Evolutionary conservation across 1,140 invertebrate genomes (phyloP).

Genomic region (Brachionus plicatilis): DNA sequence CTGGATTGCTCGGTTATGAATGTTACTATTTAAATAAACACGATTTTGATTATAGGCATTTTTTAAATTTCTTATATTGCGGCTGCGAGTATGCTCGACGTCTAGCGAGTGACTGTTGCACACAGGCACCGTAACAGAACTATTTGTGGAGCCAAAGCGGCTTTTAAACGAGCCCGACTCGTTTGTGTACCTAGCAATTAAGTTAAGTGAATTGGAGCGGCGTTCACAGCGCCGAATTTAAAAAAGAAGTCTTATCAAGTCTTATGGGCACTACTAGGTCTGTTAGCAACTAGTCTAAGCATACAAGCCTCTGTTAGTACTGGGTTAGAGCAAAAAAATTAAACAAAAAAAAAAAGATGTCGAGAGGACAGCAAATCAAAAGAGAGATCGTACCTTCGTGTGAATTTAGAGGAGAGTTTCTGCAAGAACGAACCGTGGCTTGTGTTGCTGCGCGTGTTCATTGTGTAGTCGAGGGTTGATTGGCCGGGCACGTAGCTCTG

Average conservation of each 20-base stretch:
- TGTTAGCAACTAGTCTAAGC: neutral
- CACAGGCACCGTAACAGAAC: slow-evolving; percentile 16
- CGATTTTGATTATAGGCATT: slow-evolving; percentile 17
- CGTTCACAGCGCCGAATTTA: neutral
- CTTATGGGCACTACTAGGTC: neutral
- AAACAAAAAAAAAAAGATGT: neutral
- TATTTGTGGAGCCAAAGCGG: neutral
- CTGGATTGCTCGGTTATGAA: slow-evolving; percentile 16
- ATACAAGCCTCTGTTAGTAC: neutral
- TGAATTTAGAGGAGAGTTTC: slow-evolving; percentile 38
- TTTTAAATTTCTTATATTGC: neutral
- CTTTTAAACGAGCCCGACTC: neutral
- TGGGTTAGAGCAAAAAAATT: neutral
- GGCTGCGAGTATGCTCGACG: neutral
- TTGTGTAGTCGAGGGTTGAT: slow-evolving; percentile 24
- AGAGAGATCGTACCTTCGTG: slow-evolving; percentile 14
- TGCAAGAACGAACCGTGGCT: neutral
- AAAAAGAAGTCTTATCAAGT: neutral
- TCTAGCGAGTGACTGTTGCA: neutral
- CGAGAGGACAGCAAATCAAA: neutral
- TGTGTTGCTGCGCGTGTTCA: slow-evolving; percentile 25
- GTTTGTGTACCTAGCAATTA: neutral
- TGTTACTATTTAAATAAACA: slow-evolving; percentile 23
- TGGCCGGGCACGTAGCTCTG: neutral
- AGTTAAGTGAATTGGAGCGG: neutral